Percentiles rank a stretch among this genome's conserved stretches.
Evolutionary conservation across 2,888 invertebrate genomes (phyloP).

Genomic region (Hoplodrina blanda): DNA sequence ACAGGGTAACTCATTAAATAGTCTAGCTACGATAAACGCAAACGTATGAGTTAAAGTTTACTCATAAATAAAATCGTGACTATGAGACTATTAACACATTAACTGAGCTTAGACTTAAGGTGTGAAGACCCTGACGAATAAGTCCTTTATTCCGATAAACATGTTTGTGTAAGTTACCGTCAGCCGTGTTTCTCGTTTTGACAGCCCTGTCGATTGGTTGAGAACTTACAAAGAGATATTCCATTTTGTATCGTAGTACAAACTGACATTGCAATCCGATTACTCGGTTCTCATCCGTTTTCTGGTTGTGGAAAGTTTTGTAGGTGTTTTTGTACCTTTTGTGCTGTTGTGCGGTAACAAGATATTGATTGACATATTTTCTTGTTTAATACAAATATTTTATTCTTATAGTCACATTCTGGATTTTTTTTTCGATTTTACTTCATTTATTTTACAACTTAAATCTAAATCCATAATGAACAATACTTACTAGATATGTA

Average conservation of each 20-base stretch:
- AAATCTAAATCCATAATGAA: too few relatives aligned
- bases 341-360: not conserved
- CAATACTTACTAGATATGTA: too few relatives aligned
- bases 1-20: constrained; percentile 61
- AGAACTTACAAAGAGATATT: constrained; percentile 35
- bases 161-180: constrained; percentile 28
- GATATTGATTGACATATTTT: not conserved
- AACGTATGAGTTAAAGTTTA: constrained; percentile 39
- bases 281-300: constrained; percentile 30
- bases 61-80: constrained; percentile 49
- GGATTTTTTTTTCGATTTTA: too few relatives aligned
- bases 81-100: constrained; percentile 42
- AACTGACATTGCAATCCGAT: constrained; percentile 41
- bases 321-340: constrained; percentile 17
- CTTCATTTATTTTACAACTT: too few relatives aligned
- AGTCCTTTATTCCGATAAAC: constrained; percentile 35
- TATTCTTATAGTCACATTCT: too few relatives aligned
- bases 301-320: constrained; percentile 22
- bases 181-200: constrained; percentile 36
- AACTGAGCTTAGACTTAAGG: constrained; percentile 26
- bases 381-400: not conserved
- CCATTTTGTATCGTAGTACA: constrained; percentile 25
- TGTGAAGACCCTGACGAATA: constrained; percentile 11
- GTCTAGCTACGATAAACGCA: constrained; percentile 58
- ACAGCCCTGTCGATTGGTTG: constrained; percentile 34